Evolutionary conservation across 2,888 invertebrate species (phyloP).

Genomic region (Lepidocyrtoides sp.): DNA sequence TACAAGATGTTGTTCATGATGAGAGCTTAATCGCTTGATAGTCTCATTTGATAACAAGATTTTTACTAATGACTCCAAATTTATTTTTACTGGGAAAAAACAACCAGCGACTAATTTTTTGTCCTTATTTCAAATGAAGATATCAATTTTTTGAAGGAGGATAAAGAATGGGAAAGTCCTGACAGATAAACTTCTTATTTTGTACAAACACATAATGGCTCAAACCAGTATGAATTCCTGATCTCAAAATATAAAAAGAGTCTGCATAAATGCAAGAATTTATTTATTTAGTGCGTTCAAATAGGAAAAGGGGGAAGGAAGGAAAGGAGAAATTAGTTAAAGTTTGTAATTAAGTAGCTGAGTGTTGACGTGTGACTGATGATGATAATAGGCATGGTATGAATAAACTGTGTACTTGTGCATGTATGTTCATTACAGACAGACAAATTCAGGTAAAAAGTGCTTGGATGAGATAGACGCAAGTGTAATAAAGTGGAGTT

Average conservation of each 20-base stretch:
- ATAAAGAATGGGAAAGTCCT: slow-evolving; percentile 54
- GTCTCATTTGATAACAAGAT: slow-evolving; percentile 58
- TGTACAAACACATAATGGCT: too few relatives aligned
- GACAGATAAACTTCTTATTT: slow-evolving; percentile 27
- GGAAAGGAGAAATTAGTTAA: slow-evolving; percentile 71
- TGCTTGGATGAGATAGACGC: too few relatives aligned
- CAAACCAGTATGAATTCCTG: background rate
- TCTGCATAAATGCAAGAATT: background rate
- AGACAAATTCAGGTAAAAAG: too few relatives aligned
- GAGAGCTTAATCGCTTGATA: slow-evolving; percentile 67
- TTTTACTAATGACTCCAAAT: slow-evolving; percentile 67
- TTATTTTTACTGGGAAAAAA: slow-evolving; percentile 53
- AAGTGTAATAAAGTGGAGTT: too few relatives aligned
- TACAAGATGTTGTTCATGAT: slow-evolving; percentile 28
- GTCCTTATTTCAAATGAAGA: background rate
- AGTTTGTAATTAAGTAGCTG: slow-evolving; percentile 74
- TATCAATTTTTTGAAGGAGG: background rate
- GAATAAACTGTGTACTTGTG: background rate
- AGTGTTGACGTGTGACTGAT: slow-evolving; percentile 80
- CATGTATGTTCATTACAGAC: background rate
- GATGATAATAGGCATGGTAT: slow-evolving; percentile 68
- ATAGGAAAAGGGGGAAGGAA: slow-evolving; percentile 35
- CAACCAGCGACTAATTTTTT: slow-evolving; percentile 34
- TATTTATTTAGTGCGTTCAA: background rate
- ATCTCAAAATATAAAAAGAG: too few relatives aligned